These are phyloP conservation scores for Panagrolaimus sp. DNA, from an alignment of 1,140 invertebrate genomes.

Conservation along the genomic window DNA sequence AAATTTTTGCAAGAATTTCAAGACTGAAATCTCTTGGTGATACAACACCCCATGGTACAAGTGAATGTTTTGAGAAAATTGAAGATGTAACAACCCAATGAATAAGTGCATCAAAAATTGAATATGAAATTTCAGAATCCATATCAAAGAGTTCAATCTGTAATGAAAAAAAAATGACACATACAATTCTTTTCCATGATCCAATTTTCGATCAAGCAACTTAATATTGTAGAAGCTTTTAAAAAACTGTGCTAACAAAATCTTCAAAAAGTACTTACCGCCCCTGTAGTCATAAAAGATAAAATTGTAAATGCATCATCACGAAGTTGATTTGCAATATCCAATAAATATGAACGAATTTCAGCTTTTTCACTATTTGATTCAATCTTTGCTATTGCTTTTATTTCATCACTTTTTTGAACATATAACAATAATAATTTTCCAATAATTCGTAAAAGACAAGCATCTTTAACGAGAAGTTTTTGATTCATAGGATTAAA, in stretches of 20 bases:
- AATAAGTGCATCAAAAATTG: conserved; percentile 51
- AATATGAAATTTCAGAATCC: conserved; percentile 36
- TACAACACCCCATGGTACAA: conserved; percentile 29
- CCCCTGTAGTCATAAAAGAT: too few relatives aligned
- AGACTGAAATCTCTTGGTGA: conserved; percentile 30
- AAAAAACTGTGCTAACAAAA: too few relatives aligned
- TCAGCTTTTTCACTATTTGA: conserved; percentile 18
- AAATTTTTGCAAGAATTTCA: conserved; percentile 93
- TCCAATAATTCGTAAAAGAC: conserved; percentile 80
- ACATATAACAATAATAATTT: conserved; percentile 66
- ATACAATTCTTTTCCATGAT: background rate
- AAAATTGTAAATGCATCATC: conserved; percentile 86
- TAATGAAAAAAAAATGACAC: conserved; percentile 18
- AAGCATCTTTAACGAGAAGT: conserved; percentile 74
- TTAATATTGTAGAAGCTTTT: too few relatives aligned
- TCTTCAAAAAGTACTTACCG: too few relatives aligned
- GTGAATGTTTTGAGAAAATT: conserved; percentile 38
- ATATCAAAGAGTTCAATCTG: conserved; percentile 48
- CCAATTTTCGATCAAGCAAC: conserved; percentile 55
- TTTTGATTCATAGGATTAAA: conserved; percentile 92
- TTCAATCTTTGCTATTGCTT: too few relatives aligned
- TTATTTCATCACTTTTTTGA: conserved; percentile 14
- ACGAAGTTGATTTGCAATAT: conserved; percentile 70
- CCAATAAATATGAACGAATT: conserved; percentile 39
- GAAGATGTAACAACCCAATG: conserved; percentile 45